A percentile compares a stretch with the other conserved stretches of the same genome.
These are phyloP conservation scores for Balanococcus diminutus DNA, from an alignment of 2,888 invertebrate species.

Conservation along the genomic window DNA sequence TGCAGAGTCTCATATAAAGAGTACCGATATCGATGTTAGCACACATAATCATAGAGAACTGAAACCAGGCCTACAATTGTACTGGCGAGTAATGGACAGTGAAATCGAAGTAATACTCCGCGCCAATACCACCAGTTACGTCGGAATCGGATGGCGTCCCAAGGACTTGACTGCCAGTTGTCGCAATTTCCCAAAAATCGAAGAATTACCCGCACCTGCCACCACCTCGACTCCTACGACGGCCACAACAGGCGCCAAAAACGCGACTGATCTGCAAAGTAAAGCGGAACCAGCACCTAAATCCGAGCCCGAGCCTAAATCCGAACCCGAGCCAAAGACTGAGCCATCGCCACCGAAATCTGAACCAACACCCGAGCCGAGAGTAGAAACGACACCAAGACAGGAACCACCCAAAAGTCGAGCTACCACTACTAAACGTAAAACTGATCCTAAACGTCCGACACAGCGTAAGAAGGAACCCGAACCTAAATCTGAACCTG, in stretches of 20 bases:
- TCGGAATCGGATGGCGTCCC: constrained; percentile 92
- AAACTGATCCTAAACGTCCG: constrained; percentile 62
- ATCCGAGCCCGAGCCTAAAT: constrained; percentile 60
- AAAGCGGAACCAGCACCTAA: constrained; percentile 60
- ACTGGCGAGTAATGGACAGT: constrained; percentile 82
- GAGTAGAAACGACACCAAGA: constrained; percentile 61
- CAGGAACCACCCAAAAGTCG: constrained; percentile 59
- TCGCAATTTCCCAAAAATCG: constrained; percentile 73
- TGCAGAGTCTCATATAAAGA: constrained; percentile 77
- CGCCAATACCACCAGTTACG: constrained; percentile 87
- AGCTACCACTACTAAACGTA: constrained; percentile 59
- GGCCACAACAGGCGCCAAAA: constrained; percentile 60
- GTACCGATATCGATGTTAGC: constrained; percentile 73
- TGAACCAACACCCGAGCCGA: constrained; percentile 63
- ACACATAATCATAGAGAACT: constrained; percentile 74
- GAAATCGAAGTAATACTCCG: constrained; percentile 87
- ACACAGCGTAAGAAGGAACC: constrained; percentile 58
- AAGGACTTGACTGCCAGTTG: constrained; percentile 74
- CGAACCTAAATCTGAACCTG: constrained; percentile 61
- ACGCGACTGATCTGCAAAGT: constrained; percentile 59
- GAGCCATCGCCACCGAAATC: constrained; percentile 60
- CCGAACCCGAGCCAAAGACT: constrained; percentile 59
- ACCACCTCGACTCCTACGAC: constrained; percentile 60
- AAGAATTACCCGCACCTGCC: constrained; percentile 50
- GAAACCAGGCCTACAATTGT: constrained; percentile 76